phyloP scores from a whole-genome alignment of 2,113 vertebrate species.

The Pollachius pollachius region DNA sequence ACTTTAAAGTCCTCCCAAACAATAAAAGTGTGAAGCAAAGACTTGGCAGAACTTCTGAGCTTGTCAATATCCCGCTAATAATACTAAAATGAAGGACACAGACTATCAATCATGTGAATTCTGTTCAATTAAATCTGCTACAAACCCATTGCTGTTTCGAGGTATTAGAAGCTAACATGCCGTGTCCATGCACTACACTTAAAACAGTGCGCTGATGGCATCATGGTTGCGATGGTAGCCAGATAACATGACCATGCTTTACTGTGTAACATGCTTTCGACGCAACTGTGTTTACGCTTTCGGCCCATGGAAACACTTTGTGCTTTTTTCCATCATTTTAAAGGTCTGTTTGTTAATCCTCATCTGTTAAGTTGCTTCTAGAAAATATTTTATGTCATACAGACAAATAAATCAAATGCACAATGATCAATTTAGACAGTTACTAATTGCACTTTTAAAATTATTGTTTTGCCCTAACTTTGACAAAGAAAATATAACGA shows the following conservation, averaged over 20 bases:
- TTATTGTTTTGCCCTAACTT: conserved; percentile 66
- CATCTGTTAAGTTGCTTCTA: conserved; percentile 50
- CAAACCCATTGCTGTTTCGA: conserved; percentile 32
- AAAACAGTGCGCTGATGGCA: conserved; percentile 32
- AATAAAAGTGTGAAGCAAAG: conserved; percentile 16
- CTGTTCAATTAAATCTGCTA: conserved; percentile 28
- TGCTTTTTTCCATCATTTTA: conserved; percentile 48
- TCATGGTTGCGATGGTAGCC: conserved; percentile 42
- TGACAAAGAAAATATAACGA: conserved; percentile 49
- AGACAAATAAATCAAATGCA: conserved; percentile 67
- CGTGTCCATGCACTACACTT: conserved; percentile 42
- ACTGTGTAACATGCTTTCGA: conserved; percentile 49
- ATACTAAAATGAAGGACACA: conserved; percentile 23
- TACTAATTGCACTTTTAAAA: conserved; percentile 80
- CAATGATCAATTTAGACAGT: conserved; percentile 69
- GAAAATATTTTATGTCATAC: conserved; percentile 65
- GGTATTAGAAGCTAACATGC: conserved; percentile 60
- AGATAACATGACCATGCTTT: conserved; percentile 47
- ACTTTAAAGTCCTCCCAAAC: neutral
- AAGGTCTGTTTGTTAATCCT: conserved; percentile 35
- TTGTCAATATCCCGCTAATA: conserved; percentile 24
- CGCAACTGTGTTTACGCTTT: conserved; percentile 27
- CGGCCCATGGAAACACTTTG: conserved; percentile 42
- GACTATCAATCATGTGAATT: conserved; percentile 26
- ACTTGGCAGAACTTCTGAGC: too few species aligned